Conservation (phyloP, 2,888 invertebrate genomes). For the Theodoxus fluviatilis region DNA sequence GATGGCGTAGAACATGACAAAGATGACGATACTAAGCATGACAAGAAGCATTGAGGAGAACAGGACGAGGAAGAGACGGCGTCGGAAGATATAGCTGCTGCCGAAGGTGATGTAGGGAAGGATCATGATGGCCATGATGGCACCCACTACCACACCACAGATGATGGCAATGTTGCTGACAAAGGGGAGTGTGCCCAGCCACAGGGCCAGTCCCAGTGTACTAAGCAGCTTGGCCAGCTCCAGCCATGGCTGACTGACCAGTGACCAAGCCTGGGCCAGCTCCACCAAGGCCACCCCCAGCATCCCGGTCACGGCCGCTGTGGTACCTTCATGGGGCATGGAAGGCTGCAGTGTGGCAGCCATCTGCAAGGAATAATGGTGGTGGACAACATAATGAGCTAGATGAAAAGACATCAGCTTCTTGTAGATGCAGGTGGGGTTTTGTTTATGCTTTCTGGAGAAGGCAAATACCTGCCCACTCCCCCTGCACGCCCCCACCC, state of each 20-base stretch:
- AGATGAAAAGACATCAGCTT: too few relatives aligned
- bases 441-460: too few relatives aligned
- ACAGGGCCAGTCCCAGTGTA: slow-evolving; percentile 34
- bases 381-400: too few relatives aligned
- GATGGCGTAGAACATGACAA: too few relatives aligned
- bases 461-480: too few relatives aligned
- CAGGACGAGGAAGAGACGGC: slow-evolving; percentile 36
- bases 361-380: slow-evolving; percentile 39
- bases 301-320: slow-evolving; percentile 46
- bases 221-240: slow-evolving; percentile 40
- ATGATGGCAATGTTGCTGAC: slow-evolving; percentile 45
- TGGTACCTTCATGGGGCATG: slow-evolving; percentile 45
- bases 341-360: slow-evolving; percentile 42
- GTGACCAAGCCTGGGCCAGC: slow-evolving; percentile 48
- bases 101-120: slow-evolving; percentile 54
- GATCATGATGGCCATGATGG: slow-evolving; percentile 41
- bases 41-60: slow-evolving; percentile 32
- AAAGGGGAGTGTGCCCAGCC: slow-evolving; percentile 46
- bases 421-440: too few relatives aligned
- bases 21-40: slow-evolving; percentile 37
- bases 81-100: slow-evolving; percentile 33
- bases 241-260: slow-evolving; percentile 37
- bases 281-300: slow-evolving; percentile 47
- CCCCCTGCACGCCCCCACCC: too few relatives aligned
- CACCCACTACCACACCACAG: slow-evolving; percentile 44